These are phyloP conservation scores for Melieria crassipennis DNA, from an alignment of 2,888 invertebrate species.

Conservation along the genomic window DNA sequence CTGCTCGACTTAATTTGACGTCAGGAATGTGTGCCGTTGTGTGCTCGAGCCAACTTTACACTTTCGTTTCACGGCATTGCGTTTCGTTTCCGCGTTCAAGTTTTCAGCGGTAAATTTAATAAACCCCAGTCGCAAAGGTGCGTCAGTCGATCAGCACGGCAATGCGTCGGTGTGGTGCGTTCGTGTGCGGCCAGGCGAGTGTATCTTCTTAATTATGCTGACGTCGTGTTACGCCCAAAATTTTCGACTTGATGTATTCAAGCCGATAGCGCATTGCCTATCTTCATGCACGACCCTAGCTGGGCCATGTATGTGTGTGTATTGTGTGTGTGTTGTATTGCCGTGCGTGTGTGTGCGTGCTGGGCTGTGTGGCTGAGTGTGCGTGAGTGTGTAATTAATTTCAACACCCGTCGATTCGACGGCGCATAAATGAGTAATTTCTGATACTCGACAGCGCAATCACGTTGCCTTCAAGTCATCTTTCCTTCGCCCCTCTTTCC, in stretches of 20 bases:
- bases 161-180: too few species aligned
- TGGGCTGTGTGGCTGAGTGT: background rate
- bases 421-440: constrained; percentile 20
- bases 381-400: constrained; percentile 23
- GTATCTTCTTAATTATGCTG: constrained; percentile 33
- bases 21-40: too few species aligned
- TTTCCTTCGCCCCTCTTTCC: too few species aligned
- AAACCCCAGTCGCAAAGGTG: too few species aligned
- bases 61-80: too few species aligned
- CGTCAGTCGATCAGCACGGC: too few species aligned
- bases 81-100: too few species aligned
- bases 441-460: constrained; percentile 2
- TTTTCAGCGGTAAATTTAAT: too few species aligned
- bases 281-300: background rate
- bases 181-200: background rate
- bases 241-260: background rate
- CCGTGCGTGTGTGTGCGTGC: background rate
- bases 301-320: background rate
- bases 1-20: too few species aligned
- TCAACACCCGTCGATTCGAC: constrained; percentile 13
- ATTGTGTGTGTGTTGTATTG: background rate
- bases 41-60: too few species aligned
- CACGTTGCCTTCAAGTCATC: background rate
- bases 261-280: background rate
- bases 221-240: background rate